phyloP scores from a whole-genome alignment of 2,113 vertebrate genomes.

The Himantopus leucocephalus region DNA sequence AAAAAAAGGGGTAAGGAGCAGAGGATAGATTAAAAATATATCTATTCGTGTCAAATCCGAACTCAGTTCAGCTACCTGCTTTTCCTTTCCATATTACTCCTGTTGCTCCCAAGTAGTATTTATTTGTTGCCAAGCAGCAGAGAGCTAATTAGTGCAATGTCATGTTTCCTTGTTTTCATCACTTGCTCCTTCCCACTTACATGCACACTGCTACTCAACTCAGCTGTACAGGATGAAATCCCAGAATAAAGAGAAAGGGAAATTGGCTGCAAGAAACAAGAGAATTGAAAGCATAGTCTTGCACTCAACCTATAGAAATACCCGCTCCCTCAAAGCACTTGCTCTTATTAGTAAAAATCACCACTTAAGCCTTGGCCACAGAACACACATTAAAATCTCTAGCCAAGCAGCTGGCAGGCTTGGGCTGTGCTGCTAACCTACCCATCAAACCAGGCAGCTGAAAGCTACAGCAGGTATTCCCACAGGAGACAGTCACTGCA shows the following conservation, averaged over 20 bases:
- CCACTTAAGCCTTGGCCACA: neutral
- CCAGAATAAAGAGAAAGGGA: neutral
- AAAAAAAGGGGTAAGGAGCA: neutral
- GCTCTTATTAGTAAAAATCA: neutral
- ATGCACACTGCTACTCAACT: neutral
- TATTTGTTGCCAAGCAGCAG: slow-evolving; percentile 35
- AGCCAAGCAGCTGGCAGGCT: neutral
- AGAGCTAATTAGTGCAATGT: neutral
- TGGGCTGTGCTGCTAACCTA: neutral
- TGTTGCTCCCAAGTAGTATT: neutral
- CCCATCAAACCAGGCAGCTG: neutral
- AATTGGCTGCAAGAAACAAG: neutral
- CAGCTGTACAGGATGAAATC: neutral
- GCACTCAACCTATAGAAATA: neutral
- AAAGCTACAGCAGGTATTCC: neutral
- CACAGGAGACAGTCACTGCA: neutral
- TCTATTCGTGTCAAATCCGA: neutral
- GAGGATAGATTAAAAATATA: neutral
- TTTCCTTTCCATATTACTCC: neutral
- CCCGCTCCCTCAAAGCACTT: neutral
- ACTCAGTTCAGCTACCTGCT: neutral
- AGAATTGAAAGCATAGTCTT: neutral
- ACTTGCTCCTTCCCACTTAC: neutral
- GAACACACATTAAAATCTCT: neutral
- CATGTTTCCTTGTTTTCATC: slow-evolving; percentile 19